Conservation (phyloP, 1,140 invertebrate species). For the Chironomus striatipennis region DNA sequence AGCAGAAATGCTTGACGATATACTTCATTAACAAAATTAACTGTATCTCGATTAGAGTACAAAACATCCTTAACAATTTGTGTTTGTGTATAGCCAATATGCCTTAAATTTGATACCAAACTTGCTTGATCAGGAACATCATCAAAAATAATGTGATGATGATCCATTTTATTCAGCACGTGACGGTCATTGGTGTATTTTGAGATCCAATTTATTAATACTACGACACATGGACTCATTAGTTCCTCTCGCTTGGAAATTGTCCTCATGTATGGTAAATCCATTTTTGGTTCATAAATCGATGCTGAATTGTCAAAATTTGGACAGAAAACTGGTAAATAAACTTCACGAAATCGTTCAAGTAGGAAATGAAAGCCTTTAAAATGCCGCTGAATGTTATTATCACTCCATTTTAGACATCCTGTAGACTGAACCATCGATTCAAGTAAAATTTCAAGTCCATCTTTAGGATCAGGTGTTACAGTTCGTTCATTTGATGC, state of each 20-base stretch:
- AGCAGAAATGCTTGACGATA: slow-evolving; percentile 88
- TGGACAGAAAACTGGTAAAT: slow-evolving; percentile 84
- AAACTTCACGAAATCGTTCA: slow-evolving; percentile 85
- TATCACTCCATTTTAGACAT: slow-evolving; percentile 87
- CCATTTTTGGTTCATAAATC: slow-evolving; percentile 79
- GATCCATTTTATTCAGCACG: slow-evolving; percentile 39
- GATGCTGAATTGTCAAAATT: slow-evolving; percentile 75
- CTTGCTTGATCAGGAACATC: slow-evolving; percentile 31
- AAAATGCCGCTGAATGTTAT: slow-evolving; percentile 61
- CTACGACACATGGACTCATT: slow-evolving; percentile 70
- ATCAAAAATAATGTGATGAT: slow-evolving; percentile 39
- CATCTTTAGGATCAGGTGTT: slow-evolving; percentile 78
- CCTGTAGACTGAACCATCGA: slow-evolving; percentile 83
- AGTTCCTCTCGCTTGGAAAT: slow-evolving; percentile 47
- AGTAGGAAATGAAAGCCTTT: slow-evolving; percentile 85
- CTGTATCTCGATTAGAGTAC: slow-evolving; percentile 80
- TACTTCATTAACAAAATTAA: slow-evolving; percentile 91
- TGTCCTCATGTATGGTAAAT: slow-evolving; percentile 52
- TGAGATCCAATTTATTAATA: slow-evolving; percentile 81
- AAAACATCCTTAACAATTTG: slow-evolving; percentile 76
- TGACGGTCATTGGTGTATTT: slow-evolving; percentile 65
- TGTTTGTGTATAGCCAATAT: slow-evolving; percentile 34
- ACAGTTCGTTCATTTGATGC: slow-evolving; percentile 77
- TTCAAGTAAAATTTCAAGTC: slow-evolving; percentile 81
- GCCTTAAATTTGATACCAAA: slow-evolving; percentile 28